Conservation (phyloP, 53 echinoderm and acorn worm species). For the Echinometra lucunter region DNA sequence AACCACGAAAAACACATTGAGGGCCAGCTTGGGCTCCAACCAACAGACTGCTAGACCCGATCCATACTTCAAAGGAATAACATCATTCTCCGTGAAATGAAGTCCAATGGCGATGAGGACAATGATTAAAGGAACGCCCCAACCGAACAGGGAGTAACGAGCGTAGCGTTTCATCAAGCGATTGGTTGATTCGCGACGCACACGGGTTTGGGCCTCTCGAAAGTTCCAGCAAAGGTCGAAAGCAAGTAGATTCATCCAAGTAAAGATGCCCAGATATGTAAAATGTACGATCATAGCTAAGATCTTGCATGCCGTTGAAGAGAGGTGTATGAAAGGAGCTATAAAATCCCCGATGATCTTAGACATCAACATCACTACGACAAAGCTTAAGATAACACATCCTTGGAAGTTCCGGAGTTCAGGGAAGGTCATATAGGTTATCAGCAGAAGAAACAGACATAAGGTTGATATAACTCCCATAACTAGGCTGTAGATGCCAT, state of each 20-base stretch:
- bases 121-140: constrained; percentile 13
- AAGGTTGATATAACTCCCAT: background rate
- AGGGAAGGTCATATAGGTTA: background rate
- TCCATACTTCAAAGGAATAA: constrained; percentile 29
- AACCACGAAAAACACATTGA: background rate
- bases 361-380: background rate
- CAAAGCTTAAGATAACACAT: constrained; percentile 17
- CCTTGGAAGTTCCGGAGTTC: constrained; percentile 29
- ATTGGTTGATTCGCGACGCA: background rate
- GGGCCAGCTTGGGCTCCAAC: background rate
- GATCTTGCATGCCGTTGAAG: background rate
- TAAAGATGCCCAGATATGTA: background rate
- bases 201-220: background rate
- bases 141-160: background rate
- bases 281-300: background rate
- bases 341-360: background rate
- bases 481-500: background rate
- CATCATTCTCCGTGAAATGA: constrained; percentile 40
- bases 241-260: constrained; percentile 43
- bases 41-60: background rate
- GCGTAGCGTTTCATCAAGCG: background rate
- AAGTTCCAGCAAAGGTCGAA: constrained; percentile 21
- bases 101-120: background rate
- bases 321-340: background rate
- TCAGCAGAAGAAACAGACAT: background rate